Evolutionary conservation across 2,113 vertebrate genomes (phyloP).

Genomic region (Scytalopus superciliaris): DNA sequence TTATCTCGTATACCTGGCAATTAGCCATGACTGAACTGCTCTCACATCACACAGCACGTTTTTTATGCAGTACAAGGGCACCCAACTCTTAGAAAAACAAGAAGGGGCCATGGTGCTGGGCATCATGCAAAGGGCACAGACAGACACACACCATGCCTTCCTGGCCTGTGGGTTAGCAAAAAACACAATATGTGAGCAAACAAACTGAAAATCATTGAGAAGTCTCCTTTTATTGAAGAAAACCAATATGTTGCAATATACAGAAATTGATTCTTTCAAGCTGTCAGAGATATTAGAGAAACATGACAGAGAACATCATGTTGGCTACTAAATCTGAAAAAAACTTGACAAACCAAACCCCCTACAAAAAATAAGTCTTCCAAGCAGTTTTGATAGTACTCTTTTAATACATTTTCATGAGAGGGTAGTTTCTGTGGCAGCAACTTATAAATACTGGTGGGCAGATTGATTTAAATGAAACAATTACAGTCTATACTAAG

Average conservation of each 20-base stretch:
- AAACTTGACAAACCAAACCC: background rate
- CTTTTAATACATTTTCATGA: background rate
- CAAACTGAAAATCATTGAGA: background rate
- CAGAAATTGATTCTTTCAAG: slow-evolving; percentile 1
- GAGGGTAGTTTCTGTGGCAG: background rate
- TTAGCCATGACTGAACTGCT: background rate
- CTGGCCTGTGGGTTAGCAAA: background rate
- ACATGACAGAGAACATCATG: background rate
- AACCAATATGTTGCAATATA: background rate
- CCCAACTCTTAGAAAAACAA: background rate
- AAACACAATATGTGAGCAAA: background rate
- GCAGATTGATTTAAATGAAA: background rate
- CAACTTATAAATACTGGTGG: background rate
- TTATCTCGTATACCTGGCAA: background rate
- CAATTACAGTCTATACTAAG: background rate
- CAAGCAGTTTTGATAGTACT: background rate
- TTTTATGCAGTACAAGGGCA: background rate
- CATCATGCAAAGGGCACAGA: background rate
- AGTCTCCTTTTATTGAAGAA: background rate
- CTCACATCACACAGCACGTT: background rate
- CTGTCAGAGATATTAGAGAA: background rate
- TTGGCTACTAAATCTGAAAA: background rate
- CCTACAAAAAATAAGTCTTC: background rate
- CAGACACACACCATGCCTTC: background rate
- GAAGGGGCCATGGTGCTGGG: background rate